These are phyloP conservation scores for Sorex araneus DNA, from an alignment of 2,113 vertebrate genomes.

Conservation along the genomic window DNA sequence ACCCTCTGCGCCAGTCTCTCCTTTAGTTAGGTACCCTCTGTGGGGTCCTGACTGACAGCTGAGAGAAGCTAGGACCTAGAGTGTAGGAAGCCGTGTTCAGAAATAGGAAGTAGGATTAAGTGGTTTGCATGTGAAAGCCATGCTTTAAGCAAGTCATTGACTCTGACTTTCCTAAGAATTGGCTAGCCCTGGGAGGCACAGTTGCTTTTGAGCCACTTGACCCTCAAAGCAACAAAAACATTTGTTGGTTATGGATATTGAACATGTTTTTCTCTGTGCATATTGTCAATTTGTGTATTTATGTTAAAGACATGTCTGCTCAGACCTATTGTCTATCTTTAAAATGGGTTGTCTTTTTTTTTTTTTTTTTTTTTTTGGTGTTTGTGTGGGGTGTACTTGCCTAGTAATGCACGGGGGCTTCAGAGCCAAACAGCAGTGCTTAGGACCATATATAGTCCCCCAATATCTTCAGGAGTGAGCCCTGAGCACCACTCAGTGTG, in stretches of 20 bases:
- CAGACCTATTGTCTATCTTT: constrained; percentile 5
- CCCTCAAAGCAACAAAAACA: not conserved
- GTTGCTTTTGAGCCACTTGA: not conserved
- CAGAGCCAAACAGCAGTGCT: too few relatives aligned
- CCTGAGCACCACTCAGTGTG: too few relatives aligned
- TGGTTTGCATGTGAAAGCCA: constrained; percentile 29
- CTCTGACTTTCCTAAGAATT: not conserved
- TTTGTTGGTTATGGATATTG: not conserved
- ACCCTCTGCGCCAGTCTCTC: too few relatives aligned
- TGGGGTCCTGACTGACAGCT: too few relatives aligned
- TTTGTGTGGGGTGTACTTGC: too few relatives aligned
- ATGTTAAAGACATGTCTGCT: constrained; percentile 8
- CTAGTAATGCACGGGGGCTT: too few relatives aligned
- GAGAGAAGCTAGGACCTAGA: too few relatives aligned
- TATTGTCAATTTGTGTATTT: not conserved
- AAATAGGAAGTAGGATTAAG: not conserved
- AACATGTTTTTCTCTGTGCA: not conserved
- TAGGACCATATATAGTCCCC: too few relatives aligned
- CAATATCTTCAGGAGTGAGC: too few relatives aligned
- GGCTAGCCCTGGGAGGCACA: not conserved
- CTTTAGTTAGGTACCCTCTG: too few relatives aligned
- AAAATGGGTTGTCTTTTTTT: not conserved
- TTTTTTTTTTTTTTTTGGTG: not conserved
- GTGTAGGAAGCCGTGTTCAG: too few relatives aligned
- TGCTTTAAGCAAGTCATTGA: not conserved